phyloP scores from a whole-genome alignment of 2,113 vertebrate genomes.

The Oryzias melastigma region DNA sequence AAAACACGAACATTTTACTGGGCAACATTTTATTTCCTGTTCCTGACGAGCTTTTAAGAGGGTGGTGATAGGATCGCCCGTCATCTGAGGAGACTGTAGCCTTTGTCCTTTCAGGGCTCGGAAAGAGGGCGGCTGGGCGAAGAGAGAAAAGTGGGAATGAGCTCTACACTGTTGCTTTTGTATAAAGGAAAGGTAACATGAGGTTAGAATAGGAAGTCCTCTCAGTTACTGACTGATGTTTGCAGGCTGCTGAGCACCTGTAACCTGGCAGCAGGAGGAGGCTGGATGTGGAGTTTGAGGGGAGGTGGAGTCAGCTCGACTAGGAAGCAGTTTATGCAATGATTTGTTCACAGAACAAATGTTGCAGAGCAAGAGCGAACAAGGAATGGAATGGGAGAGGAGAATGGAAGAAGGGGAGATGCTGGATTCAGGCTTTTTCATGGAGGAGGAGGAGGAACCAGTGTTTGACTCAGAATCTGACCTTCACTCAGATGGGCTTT shows the following conservation, averaged over 20 bases:
- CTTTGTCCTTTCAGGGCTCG: constrained; percentile 36
- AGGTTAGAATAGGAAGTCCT: constrained; percentile 59
- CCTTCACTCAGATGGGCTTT: constrained; percentile 1
- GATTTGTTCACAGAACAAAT: constrained; percentile 38
- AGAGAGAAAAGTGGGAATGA: constrained; percentile 32
- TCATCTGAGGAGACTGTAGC: constrained; percentile 17
- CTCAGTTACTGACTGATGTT: constrained; percentile 40
- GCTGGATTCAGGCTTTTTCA: constrained; percentile 20
- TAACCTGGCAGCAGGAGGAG: constrained; percentile 23
- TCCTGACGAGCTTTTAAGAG: background rate
- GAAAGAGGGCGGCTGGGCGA: constrained; percentile 11
- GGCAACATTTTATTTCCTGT: background rate
- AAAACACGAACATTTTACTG: background rate
- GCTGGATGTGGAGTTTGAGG: constrained; percentile 6
- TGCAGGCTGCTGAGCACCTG: constrained; percentile 56
- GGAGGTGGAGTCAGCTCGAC: constrained; percentile 43
- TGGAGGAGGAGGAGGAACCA: constrained; percentile 37
- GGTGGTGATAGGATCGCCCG: constrained; percentile 3
- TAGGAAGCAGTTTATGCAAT: constrained; percentile 8
- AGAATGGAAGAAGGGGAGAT: constrained; percentile 50
- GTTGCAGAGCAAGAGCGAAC: constrained; percentile 3
- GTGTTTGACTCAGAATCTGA: constrained; percentile 33
- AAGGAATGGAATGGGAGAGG: constrained; percentile 8
- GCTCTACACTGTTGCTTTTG: constrained; percentile 67
- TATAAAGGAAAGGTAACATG: constrained; percentile 62